A percentile compares a stretch with the other conserved stretches of the same genome.
These are phyloP conservation scores for Scrobipalpa atriplicella DNA, from an alignment of 2,888 invertebrate genomes.

Conservation along the genomic window DNA sequence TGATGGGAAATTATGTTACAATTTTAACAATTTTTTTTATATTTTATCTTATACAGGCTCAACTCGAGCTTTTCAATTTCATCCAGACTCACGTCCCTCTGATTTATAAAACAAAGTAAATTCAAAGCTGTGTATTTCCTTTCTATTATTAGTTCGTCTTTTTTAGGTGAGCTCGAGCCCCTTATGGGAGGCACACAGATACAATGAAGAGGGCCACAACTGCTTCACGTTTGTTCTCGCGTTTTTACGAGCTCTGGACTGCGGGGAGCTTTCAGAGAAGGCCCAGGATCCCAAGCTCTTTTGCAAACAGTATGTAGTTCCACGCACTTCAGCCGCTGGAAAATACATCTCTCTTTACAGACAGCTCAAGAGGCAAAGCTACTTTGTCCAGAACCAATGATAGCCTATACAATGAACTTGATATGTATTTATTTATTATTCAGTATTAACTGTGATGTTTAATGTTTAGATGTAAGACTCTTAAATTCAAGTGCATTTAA, in stretches of 20 bases:
- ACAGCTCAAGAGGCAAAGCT: conserved; percentile 83
- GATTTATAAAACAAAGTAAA: no score
- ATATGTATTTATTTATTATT: conserved; percentile 68
- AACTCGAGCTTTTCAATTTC: no score
- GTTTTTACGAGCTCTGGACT: conserved; percentile 88
- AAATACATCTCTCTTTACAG: conserved; percentile 93
- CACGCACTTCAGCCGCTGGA: conserved; percentile 90
- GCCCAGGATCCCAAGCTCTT: conserved; percentile 87
- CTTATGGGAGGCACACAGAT: conserved; percentile 86
- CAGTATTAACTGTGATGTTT: conserved; percentile 81
- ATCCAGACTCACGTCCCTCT: no score
- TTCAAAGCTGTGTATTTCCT: background rate
- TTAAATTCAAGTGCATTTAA: conserved; percentile 76
- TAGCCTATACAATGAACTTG: conserved; percentile 49
- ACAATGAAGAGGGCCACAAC: conserved; percentile 90
- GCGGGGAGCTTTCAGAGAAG: conserved; percentile 86
- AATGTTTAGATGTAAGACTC: conserved; percentile 67
- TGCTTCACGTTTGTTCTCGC: conserved; percentile 94
- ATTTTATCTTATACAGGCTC: no score
- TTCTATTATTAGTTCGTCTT: background rate
- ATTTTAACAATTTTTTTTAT: no score
- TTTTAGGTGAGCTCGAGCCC: conserved; percentile 78
- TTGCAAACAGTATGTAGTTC: conserved; percentile 92
- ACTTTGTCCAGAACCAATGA: conserved; percentile 76
- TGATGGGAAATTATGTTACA: no score